These are phyloP conservation scores for Scaptomyza montana DNA, from an alignment of 1,140 invertebrate species.

Conservation along the genomic window DNA sequence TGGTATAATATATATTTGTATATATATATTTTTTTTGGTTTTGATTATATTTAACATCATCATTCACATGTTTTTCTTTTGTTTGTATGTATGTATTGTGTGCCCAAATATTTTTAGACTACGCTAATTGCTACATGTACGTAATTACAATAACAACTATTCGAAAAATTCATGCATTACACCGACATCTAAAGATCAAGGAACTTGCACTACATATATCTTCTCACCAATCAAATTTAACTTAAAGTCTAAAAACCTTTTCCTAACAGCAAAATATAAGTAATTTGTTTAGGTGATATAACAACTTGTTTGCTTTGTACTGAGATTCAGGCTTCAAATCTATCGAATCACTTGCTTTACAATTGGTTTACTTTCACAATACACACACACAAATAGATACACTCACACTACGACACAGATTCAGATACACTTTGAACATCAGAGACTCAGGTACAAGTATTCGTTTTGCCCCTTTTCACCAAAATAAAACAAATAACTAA, in stretches of 20 bases:
- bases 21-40: constrained; percentile 31
- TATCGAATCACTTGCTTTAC: constrained; percentile 49
- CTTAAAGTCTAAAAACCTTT: constrained; percentile 11
- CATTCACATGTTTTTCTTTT: constrained; percentile 14
- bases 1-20: constrained; percentile 54
- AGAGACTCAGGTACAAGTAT: constrained; percentile 74
- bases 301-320: constrained; percentile 58
- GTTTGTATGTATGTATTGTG: constrained; percentile 33
- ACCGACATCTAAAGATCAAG: constrained; percentile 49
- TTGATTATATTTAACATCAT: constrained; percentile 9
- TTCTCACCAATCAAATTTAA: constrained; percentile 10
- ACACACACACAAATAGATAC: constrained; percentile 7
- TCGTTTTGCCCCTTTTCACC: constrained; percentile 30
- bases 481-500: neutral
- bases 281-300: constrained; percentile 14
- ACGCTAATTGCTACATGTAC: constrained; percentile 64
- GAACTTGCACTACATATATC: constrained; percentile 71
- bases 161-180: constrained; percentile 46
- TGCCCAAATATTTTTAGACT: constrained; percentile 77
- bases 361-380: neutral
- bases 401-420: constrained; percentile 40
- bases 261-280: neutral
- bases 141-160: constrained; percentile 65
- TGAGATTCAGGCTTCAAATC: constrained; percentile 67
- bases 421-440: constrained; percentile 55